A percentile compares a stretch with the other conserved stretches of the same genome.
phyloP scores from a whole-genome alignment of 2,888 invertebrate species.

The Zaprionus bogoriensis region DNA sequence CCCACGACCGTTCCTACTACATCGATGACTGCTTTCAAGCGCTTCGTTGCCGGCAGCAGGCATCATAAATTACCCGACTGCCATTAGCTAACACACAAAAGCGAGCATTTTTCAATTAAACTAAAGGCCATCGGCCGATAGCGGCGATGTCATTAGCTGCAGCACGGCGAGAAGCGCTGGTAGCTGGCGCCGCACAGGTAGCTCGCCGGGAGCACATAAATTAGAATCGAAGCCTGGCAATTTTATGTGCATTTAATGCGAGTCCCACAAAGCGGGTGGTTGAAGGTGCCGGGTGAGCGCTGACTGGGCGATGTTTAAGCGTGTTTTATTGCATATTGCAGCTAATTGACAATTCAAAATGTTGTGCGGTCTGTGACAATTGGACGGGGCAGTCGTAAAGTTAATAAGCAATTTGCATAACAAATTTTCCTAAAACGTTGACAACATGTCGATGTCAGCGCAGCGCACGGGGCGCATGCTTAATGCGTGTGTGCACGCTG shows the following conservation, averaged over 20 bases:
- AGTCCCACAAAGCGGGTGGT: conserved; percentile 6
- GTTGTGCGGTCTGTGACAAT: conserved; percentile 47
- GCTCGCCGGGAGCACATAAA: conserved; percentile 50
- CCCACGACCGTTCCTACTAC: too few species aligned
- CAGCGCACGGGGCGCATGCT: conserved; percentile 37
- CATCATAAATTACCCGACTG: conserved; percentile 62
- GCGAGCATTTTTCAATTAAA: conserved; percentile 72
- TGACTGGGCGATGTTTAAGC: conserved; percentile 19
- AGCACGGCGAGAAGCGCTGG: conserved; percentile 9
- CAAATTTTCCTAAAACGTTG: conserved; percentile 72
- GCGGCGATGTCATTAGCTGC: conserved; percentile 67
- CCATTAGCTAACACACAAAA: conserved; percentile 68
- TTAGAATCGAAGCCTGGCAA: conserved; percentile 58
- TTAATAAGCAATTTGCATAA: conserved; percentile 80
- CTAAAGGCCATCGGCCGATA: conserved; percentile 60
- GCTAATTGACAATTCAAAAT: conserved; percentile 70
- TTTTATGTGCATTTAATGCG: conserved; percentile 58
- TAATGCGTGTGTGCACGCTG: conserved; percentile 42
- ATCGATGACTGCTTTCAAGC: too few species aligned
- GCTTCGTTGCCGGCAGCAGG: conserved; percentile 18
- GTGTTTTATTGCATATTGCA: conserved; percentile 23
- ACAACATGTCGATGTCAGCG: conserved; percentile 50
- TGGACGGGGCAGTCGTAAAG: conserved; percentile 61
- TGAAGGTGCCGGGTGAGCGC: conserved; percentile 18
- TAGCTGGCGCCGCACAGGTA: conserved; percentile 12